Conservation (phyloP, 2,113 vertebrate species). For the Thermophis baileyi region DNA sequence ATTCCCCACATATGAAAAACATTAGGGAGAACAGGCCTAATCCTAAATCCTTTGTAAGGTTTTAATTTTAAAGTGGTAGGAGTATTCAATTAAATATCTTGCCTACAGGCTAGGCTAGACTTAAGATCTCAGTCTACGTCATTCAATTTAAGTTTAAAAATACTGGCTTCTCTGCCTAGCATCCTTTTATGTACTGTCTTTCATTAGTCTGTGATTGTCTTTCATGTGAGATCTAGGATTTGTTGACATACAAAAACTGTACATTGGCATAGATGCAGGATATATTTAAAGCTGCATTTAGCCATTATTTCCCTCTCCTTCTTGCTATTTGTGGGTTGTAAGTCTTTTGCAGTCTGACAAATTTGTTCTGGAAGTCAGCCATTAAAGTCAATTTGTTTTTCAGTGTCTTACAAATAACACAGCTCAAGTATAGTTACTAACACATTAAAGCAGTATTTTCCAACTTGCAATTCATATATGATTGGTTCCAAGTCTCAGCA, state of each 20-base stretch:
- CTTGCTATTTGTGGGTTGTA: conserved; percentile 3
- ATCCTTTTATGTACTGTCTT: background rate
- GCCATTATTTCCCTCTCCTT: background rate
- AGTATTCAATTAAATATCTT: background rate
- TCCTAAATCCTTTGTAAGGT: background rate
- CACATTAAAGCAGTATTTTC: background rate
- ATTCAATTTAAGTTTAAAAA: background rate
- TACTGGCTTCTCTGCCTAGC: background rate
- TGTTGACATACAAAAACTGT: conserved; percentile 20
- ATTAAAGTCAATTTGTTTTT: background rate
- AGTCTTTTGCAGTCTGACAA: background rate
- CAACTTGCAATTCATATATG: background rate
- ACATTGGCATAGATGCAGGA: background rate
- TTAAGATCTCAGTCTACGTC: background rate
- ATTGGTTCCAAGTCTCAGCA: background rate
- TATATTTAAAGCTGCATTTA: background rate
- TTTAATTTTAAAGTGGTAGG: background rate
- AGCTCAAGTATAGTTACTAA: background rate
- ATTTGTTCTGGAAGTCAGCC: conserved; percentile 5
- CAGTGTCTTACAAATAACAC: background rate
- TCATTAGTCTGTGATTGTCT: background rate
- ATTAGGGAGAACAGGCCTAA: background rate
- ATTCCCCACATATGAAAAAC: background rate
- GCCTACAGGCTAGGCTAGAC: background rate
- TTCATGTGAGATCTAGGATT: background rate